Conservation (phyloP, 2,113 vertebrate species). For the Psilopsiagon aymara region DNA sequence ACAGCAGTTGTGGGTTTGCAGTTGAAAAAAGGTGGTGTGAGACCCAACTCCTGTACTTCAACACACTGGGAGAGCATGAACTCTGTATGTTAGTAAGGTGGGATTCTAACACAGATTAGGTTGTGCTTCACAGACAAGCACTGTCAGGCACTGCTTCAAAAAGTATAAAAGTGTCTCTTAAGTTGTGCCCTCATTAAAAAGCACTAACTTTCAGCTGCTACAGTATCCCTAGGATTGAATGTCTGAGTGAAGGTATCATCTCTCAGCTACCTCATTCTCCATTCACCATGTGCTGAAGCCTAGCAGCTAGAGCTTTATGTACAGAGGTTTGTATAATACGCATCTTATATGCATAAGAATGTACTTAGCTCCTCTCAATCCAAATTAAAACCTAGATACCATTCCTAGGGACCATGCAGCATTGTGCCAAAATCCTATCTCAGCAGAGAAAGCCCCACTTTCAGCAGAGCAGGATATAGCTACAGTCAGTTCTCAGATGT, state of each 20-base stretch:
- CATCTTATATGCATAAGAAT: not conserved
- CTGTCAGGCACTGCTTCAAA: not conserved
- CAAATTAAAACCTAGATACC: not conserved
- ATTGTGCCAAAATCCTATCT: not conserved
- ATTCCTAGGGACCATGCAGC: not conserved
- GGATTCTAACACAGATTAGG: not conserved
- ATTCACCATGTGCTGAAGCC: fast-evolving
- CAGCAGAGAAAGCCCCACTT: fast-evolving
- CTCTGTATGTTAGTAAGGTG: fast-evolving
- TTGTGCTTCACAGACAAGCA: not conserved
- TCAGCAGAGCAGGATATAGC: not conserved
- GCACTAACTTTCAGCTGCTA: not conserved
- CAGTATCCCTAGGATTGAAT: not conserved
- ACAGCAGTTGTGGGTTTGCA: not conserved
- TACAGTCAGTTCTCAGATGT: not conserved
- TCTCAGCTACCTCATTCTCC: fast-evolving
- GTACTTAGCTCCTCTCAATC: not conserved
- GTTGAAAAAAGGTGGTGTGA: not conserved
- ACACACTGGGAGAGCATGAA: too few relatives aligned
- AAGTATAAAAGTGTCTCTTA: too few relatives aligned
- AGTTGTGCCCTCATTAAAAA: not conserved
- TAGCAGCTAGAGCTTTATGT: not conserved
- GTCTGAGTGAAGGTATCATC: not conserved
- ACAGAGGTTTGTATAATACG: not conserved
- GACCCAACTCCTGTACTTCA: not conserved